Evolutionary conservation across 2,797 vertebrate genomes (phyloP), one percentile per base, ranked within the genome.

Genomic region (Rhinogobio ventralis): DNA sequence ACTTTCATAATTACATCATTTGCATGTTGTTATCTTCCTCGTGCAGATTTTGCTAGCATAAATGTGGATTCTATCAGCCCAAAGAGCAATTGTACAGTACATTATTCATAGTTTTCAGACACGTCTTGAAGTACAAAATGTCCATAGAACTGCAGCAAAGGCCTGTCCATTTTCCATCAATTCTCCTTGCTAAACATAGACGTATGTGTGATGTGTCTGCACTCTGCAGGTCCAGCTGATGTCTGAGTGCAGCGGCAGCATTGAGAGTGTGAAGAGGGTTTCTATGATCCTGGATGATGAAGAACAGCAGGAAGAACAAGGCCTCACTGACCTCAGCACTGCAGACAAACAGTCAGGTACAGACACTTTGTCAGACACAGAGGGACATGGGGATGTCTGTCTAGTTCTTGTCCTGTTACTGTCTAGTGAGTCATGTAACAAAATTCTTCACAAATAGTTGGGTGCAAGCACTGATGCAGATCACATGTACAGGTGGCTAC

Each of bases 341-440:
- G 79, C 91, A 2, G 96, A 96, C 87, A 95, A 95, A 57, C 96
- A 95, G 85, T 84, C 97, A 91, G 97, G 98, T 99, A 95, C 23
- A 8, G 25, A 46, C 57, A 5, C 45, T 64, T 68, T 42, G 13
- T 28, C 66, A 89, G 88, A 82, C 42, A 57, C 69, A 57, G 25
- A 25, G 33, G 17, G 9, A 33, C 19, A 11, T 62, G 19, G 73
- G 68, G 42, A 73, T 30, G 39, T 25, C 25, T 57, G 17, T 55
- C 30, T n/a, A 9, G 33, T 64, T 30, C 17, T 71, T 5, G 20
- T 72, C 17, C n/a, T 60, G 17, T 57, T 55, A 4, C 4, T n/a
- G 55, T 57, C 55, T n/a, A 33, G 67, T 69, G 39, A 51, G 42
- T 81, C n/a, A 55, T 69, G 17, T 39, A 30, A 81, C 33, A 36